Conservation (phyloP, 92 coral and sea anemone genomes). For the Micromussa lordhowensis region DNA sequence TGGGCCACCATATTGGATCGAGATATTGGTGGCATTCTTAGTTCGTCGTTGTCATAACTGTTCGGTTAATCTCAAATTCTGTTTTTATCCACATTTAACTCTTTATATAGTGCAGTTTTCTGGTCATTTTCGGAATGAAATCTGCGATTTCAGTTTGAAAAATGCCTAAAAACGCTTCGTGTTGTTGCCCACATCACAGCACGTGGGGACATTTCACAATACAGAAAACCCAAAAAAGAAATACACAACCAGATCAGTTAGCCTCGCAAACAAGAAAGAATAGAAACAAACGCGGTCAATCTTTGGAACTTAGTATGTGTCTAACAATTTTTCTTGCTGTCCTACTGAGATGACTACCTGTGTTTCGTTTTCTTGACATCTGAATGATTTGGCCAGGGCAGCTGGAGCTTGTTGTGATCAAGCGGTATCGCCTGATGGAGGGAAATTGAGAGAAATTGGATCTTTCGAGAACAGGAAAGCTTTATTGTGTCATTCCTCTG, state of each 20-base stretch:
- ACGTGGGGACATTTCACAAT: constrained; percentile 12
- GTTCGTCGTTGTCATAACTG: no score
- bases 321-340: neutral
- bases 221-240: neutral
- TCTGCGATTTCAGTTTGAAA: no score
- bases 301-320: neutral
- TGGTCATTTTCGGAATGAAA: no score
- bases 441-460: constrained; percentile 19
- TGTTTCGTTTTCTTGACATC: constrained; percentile 30
- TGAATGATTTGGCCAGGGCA: constrained; percentile 31
- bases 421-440: neutral
- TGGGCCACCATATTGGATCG: constrained; percentile 31
- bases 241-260: neutral
- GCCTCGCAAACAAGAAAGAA: neutral
- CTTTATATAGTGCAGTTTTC: no score
- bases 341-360: neutral
- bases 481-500: neutral
- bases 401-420: constrained; percentile 18
- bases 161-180: no score
- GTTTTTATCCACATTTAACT: no score
- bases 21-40: neutral
- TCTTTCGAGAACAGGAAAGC: constrained; percentile 11
- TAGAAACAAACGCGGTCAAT: neutral
- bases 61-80: no score
- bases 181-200: no score